These are phyloP conservation scores for Apis laboriosa DNA, from an alignment of 1,140 invertebrate genomes.

Conservation along the genomic window DNA sequence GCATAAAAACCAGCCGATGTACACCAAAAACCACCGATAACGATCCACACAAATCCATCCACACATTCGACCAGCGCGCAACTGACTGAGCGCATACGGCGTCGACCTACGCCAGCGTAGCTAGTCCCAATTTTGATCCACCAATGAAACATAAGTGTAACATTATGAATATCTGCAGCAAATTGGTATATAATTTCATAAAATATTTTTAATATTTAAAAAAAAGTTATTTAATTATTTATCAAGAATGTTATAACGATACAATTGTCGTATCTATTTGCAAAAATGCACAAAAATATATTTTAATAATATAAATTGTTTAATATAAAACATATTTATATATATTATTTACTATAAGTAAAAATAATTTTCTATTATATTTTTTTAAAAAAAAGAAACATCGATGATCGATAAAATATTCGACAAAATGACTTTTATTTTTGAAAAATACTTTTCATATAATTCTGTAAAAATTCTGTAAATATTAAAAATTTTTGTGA, in stretches of 20 bases:
- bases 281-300: not conserved
- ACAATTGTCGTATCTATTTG: not conserved
- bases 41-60: slow-evolving; percentile 63
- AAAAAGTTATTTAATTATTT: not conserved
- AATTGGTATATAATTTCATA: not conserved
- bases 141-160: slow-evolving; percentile 21
- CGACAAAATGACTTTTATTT: not conserved
- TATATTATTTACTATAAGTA: too few species aligned
- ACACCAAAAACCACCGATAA: slow-evolving; percentile 67
- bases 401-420: not conserved
- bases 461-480: not conserved
- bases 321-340: too few species aligned
- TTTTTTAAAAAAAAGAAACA: not conserved
- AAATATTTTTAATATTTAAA: not conserved
- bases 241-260: too few species aligned
- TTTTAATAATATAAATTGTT: not conserved
- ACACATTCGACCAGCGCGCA: slow-evolving; percentile 77
- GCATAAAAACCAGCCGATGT: slow-evolving; percentile 71
- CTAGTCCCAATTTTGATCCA: slow-evolving; percentile 55
- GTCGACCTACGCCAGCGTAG: slow-evolving; percentile 64
- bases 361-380: not conserved
- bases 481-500: not conserved
- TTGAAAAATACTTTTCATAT: not conserved
- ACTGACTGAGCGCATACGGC: slow-evolving; percentile 69
- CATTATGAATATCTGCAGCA: slow-evolving; percentile 15